Evolutionary conservation across 2,888 invertebrate genomes (phyloP), one percentile per base, ranked within the genome.

Genomic region (Drosophila pegasa): DNA sequence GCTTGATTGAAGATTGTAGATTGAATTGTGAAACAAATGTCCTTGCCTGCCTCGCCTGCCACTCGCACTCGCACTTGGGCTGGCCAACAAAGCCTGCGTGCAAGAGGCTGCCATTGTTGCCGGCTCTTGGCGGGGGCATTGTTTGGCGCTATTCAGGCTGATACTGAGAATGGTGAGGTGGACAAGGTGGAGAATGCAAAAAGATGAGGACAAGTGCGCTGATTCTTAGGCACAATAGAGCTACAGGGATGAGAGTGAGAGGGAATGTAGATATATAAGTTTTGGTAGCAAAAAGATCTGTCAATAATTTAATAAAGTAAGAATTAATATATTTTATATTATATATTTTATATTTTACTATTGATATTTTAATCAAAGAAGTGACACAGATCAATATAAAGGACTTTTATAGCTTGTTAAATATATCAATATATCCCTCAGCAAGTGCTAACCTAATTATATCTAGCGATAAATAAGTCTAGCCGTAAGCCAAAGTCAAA

Each of bases 1-100:
- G 57, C 73, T 60, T 75, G 79, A 79, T 76, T 66, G 75, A 71
- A 76, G 79, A 71, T 76, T 63, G 60, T 47, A 78, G 79, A 76
- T 76, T 76, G 79, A 76, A 78, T 78, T 63, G 75, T 71, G 63
- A 57, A 65, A 64, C 72, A 75, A 76, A 72, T 75, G 80, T 59
- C 65, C 67, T 60, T 60, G 56, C 50, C 76, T 59, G 62, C 58
- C 55, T 58, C 37, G 20, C 14, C 60, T 40, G 20, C 14, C 16
- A 25, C 56, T 27, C 41, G 22, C 16, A 25, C 56, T 27, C 41
- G 22, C 41, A 22, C 57, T 57, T 55, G 25, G n/a, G n/a, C 35
- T 18, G 38, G 41, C 20, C 54, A 58, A 58, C 71, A 74, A 68
- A 55, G 61, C 35, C 54, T 33, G 41, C 38, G 31, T 25, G 31